Base-by-base conservation (phyloP, 1,140 invertebrate species). In the Drosophila fuyamai region DNA sequence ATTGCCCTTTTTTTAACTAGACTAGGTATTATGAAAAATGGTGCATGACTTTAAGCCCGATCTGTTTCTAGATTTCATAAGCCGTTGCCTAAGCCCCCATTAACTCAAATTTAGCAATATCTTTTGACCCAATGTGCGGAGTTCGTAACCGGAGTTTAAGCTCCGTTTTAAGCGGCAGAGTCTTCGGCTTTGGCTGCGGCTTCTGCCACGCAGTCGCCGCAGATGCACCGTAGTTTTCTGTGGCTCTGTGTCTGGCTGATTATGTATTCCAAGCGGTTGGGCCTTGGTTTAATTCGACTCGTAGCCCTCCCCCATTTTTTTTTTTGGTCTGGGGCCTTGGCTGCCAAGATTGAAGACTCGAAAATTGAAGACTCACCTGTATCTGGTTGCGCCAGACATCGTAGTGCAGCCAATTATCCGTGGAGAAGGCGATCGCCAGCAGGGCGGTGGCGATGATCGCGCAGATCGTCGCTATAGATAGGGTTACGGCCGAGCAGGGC, bases 361-460 rank as follows among this genome's bases (percentile, higher is more conserved):
- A 23, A 4, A 27, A 74, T 6, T 35, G 29, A 35, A 51, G 41
- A 89, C 85, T 94, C 95, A 97, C 96, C 96, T 97, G 95, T 88
- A 98, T 97, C 92, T 95, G 95, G 74, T 95, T 95, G 78, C 97
- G 94, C 93, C 97, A 97, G 67, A 98, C 97, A 93, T 97, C 96
- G 80, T 97, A 96, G 93, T 97, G 97, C 78, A 98, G 94, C 97
- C 97, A 98, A 94, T 98, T 98, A 94, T 98, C 97, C 91, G 97
- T 98, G 82, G 97, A 97, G 93, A 98, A 98, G 76, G 97, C 97
- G 92, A 98, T 98, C 66, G 97, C 96, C 85, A 98, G 94, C 81
- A 98, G 94, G 53, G 97, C 97, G 84, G 97, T 97, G 76, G 97
- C 97, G 81, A 98, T 96, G 90, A 98, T 98, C 84, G 97, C 97